These are phyloP conservation scores for Myoxocephalus aenaeus DNA, from an alignment of 2,797 vertebrate genomes.

Conservation along the genomic window DNA sequence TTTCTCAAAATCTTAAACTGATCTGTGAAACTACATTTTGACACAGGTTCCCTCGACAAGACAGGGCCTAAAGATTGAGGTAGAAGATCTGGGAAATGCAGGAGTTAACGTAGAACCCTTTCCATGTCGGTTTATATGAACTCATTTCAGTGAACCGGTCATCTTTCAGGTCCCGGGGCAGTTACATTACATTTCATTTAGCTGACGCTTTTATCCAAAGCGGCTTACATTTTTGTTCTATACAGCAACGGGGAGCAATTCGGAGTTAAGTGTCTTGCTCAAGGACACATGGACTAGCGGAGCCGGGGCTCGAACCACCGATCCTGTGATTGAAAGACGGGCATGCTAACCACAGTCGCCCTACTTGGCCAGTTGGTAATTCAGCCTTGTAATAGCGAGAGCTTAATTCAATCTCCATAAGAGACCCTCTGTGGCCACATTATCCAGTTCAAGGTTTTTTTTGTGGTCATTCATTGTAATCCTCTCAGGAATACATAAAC, in stretches of 20 bases:
- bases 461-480: slow-evolving; percentile 19
- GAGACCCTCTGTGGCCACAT: slow-evolving; percentile 15
- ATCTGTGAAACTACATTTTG: not conserved
- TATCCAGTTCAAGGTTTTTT: slow-evolving; percentile 22
- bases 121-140: slow-evolving; percentile 1
- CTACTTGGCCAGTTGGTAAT: not conserved
- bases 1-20: not conserved
- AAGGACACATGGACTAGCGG: too few species aligned
- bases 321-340: too few species aligned
- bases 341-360: too few species aligned
- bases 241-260: too few species aligned
- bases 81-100: not conserved
- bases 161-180: not conserved
- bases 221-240: too few species aligned
- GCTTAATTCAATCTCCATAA: slow-evolving; percentile 19
- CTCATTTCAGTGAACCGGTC: not conserved
- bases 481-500: slow-evolving; percentile 25
- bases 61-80: not conserved
- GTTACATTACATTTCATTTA: not conserved
- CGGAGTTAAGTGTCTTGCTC: too few species aligned
- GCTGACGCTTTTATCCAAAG: too few species aligned
- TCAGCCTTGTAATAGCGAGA: not conserved
- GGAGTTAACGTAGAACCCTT: not conserved
- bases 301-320: too few species aligned
- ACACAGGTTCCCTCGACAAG: not conserved